Conservation (phyloP, 2,113 vertebrate genomes). For the Petaurus breviceps region DNA sequence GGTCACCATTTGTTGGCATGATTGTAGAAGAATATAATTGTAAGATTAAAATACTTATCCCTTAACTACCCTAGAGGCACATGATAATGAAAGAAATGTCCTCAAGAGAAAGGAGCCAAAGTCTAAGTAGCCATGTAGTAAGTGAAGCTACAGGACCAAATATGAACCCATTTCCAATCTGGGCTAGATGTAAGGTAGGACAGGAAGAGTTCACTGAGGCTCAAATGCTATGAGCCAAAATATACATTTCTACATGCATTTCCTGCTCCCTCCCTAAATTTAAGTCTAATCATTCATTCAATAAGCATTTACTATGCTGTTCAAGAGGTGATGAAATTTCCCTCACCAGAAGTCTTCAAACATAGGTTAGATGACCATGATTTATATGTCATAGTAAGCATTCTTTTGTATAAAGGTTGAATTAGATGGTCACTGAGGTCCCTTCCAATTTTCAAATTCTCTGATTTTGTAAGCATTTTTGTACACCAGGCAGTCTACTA, state of each 20-base stretch:
- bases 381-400: neutral
- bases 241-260: neutral
- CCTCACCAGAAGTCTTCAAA: neutral
- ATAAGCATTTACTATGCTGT: neutral
- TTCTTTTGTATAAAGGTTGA: neutral
- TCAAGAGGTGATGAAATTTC: neutral
- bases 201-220: neutral
- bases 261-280: neutral
- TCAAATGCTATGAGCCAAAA: neutral
- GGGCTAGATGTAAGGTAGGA: neutral
- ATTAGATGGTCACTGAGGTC: neutral
- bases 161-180: neutral
- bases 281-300: neutral
- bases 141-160: neutral
- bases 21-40: neutral
- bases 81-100: neutral
- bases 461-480: neutral
- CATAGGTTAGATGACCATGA: neutral
- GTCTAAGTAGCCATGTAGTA: neutral
- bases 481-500: neutral
- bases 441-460: neutral
- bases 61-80: neutral
- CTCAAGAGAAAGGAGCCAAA: neutral
- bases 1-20: neutral
- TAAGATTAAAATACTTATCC: neutral